Percentiles rank a stretch among this genome's conserved stretches.
Evolutionary conservation across 2,888 invertebrate genomes (phyloP).

Genomic region (Drosophila dives): DNA sequence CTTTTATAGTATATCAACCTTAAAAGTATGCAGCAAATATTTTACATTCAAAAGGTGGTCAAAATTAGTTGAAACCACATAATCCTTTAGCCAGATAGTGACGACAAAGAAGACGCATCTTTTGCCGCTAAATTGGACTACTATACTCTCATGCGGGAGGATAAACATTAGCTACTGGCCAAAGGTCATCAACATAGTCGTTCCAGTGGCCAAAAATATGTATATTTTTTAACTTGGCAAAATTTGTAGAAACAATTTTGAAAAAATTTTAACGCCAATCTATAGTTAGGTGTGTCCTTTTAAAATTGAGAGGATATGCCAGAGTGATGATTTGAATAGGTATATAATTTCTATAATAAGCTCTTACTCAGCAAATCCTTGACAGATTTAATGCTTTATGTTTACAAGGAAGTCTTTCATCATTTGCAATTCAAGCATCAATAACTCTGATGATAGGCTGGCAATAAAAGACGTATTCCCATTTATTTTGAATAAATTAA

Average conservation of each 20-base stretch:
- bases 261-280: neutral
- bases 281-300: neutral
- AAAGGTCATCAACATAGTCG: neutral
- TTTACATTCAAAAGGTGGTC: neutral
- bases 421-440: neutral
- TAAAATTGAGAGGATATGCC: neutral
- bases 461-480: neutral
- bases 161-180: neutral
- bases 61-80: neutral
- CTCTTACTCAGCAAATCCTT: neutral
- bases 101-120: neutral
- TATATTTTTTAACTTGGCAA: neutral
- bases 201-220: neutral
- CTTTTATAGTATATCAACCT: neutral
- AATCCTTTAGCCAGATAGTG: neutral
- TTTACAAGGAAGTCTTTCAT: neutral
- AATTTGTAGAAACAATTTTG: neutral
- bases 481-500: conserved; percentile 82
- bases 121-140: neutral
- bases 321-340: neutral
- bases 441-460: neutral
- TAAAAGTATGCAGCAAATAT: conserved; percentile 28
- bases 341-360: too few relatives aligned
- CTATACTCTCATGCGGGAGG: neutral
- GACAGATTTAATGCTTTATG: neutral